Evolutionary conservation across 2,113 vertebrate species (phyloP), one percentile per base, ranked within the genome.

Genomic region (Xyrauchen texanus): DNA sequence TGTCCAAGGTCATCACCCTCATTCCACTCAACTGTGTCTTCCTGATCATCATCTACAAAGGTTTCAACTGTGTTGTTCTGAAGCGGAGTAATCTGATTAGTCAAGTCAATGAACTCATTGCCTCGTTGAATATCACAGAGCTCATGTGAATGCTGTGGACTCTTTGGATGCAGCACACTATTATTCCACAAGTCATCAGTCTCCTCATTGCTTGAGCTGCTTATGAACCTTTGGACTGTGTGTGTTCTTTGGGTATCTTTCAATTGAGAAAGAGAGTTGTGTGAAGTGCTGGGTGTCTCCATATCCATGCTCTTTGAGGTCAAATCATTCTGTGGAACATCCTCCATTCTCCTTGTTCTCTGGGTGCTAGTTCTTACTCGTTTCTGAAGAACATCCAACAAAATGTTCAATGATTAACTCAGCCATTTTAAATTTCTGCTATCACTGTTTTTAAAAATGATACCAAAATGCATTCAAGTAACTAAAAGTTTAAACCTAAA

Each of bases 1-100:
- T 51, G 9, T 68, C 47, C 66, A 68, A 68, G 66, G 21, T 68
- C 66, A 51, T 68, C 46, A 2, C 9, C 66, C 7, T 68, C 66
- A 6, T 52, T 68, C 66, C 66, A 68, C 47, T 68, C 47, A 68
- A 21, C 45, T 51, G 66, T 68, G 47, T 68, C 66, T 68, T 68
- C 66, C 9, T 10, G 16, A 55, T 66, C 65, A 21, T 67, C n/a
- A 68, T 49, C 13, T 68, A 4, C 46, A 68, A 21, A 5, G 5
- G 5, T 51, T 16, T 68, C 8, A 51, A 51, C 8, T 68, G 16
- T 51, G 15, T 49, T 46, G 64, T 47, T 21, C 8, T 51, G 66
- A 21, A 0, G n/a, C 11, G 46, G 15, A 68, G 66, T n/a, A 51
- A 51, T 51, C 46, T 68, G 66, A 21, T 51, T 10, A 0, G 66